phyloP scores from a whole-genome alignment of 1,140 invertebrate genomes.

The Orchesella cincta region DNA sequence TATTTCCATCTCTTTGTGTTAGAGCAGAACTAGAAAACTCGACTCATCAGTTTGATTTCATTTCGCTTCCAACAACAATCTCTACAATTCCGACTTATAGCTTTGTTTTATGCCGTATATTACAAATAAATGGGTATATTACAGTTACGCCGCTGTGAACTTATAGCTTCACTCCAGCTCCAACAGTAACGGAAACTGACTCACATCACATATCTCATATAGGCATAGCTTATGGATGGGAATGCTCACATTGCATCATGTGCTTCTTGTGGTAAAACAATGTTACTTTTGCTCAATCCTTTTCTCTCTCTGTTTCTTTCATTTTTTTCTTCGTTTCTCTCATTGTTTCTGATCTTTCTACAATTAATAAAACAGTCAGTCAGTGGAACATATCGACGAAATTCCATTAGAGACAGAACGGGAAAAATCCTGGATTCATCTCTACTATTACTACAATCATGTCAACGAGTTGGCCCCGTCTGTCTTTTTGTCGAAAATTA shows the following conservation, averaged over 20 bases:
- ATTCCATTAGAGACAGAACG: not conserved
- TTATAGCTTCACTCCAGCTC: too few relatives aligned
- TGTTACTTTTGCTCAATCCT: not conserved
- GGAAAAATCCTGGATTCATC: not conserved
- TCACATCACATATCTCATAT: too few relatives aligned
- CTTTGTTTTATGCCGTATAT: too few relatives aligned
- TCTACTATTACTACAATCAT: not conserved
- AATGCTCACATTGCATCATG: too few relatives aligned
- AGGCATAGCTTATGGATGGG: too few relatives aligned
- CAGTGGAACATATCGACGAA: constrained; percentile 8
- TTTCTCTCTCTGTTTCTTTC: not conserved
- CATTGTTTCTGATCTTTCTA: constrained; percentile 2
- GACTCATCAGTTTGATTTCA: constrained; percentile 19
- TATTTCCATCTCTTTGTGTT: constrained; percentile 16
- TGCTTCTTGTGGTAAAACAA: constrained; percentile 4
- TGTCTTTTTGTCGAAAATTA: constrained; percentile 23
- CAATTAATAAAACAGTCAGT: constrained; percentile 24
- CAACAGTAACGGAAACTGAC: too few relatives aligned
- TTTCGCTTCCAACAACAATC: constrained; percentile 3
- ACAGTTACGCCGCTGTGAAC: too few relatives aligned
- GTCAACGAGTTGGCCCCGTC: constrained; percentile 25
- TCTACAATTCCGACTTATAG: not conserved
- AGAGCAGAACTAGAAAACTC: not conserved
- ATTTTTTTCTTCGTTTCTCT: not conserved
- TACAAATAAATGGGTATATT: too few relatives aligned